A percentile compares a stretch with the other conserved stretches of the same genome.
phyloP scores from a whole-genome alignment of 1,140 invertebrate species.

The Melitaea cinxia region DNA sequence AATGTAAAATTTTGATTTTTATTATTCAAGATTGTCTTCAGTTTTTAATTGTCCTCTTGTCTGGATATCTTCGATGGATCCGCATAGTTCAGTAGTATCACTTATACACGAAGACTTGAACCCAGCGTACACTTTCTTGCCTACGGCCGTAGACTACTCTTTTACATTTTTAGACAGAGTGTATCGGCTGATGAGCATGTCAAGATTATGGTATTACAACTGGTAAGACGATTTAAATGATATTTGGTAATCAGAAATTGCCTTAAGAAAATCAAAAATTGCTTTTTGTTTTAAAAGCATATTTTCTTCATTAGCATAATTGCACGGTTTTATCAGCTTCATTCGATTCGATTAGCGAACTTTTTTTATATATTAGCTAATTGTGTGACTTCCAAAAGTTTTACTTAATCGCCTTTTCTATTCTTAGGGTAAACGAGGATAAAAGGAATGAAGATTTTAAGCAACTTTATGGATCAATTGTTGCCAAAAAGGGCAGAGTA shows the following conservation, averaged over 20 bases:
- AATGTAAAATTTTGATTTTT: too few species aligned
- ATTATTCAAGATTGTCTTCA: conserved; percentile 46
- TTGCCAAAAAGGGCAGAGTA: conserved; percentile 35
- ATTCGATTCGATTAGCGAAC: too few species aligned
- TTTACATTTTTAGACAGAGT: conserved; percentile 48
- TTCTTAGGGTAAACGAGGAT: conserved; percentile 2
- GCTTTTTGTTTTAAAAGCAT: too few species aligned
- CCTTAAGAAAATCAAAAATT: too few species aligned
- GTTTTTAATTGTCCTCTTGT: conserved; percentile 57
- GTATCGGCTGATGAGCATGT: conserved; percentile 31
- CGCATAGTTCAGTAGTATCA: conserved; percentile 45
- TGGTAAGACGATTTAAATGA: too few species aligned
- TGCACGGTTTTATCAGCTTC: too few species aligned
- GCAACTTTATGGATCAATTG: conserved; percentile 19
- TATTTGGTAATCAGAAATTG: too few species aligned
- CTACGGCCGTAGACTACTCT: conserved; percentile 26
- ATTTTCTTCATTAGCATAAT: too few species aligned
- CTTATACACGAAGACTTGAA: conserved; percentile 55
- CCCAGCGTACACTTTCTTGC: conserved; percentile 42
- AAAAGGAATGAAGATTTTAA: conserved; percentile 18
- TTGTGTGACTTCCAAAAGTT: too few species aligned
- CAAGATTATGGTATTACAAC: conserved; percentile 21
- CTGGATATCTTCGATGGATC: conserved; percentile 56
- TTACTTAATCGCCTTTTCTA: too few species aligned
- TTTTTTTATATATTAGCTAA: too few species aligned